Conservation (phyloP, 2,888 invertebrate genomes). For the Meteorus colon region DNA sequence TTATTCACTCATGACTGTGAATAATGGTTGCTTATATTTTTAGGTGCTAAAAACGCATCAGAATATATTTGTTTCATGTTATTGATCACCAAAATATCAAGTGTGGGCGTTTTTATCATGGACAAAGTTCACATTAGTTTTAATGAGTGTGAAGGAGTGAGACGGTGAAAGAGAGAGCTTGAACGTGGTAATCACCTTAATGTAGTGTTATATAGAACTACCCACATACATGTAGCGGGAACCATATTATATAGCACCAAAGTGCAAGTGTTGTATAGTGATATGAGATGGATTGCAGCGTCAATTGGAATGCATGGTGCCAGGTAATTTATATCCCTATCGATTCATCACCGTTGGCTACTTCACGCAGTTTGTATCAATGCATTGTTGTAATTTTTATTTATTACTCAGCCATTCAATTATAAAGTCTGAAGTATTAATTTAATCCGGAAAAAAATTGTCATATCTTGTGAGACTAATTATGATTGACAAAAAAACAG, state of each 20-base stretch:
- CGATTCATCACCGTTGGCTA: background rate
- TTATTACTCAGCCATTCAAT: too few relatives aligned
- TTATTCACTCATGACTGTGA: slow-evolving; percentile 69
- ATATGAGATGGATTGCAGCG: background rate
- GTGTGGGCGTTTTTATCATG: slow-evolving; percentile 68
- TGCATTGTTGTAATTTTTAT: too few relatives aligned
- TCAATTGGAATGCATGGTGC: slow-evolving; percentile 47
- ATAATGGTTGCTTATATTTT: slow-evolving; percentile 65
- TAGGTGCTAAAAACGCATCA: slow-evolving; percentile 44
- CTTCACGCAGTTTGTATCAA: too few relatives aligned
- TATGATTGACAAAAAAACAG: too few relatives aligned
- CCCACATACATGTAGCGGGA: background rate
- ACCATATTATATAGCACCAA: background rate
- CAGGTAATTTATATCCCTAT: slow-evolving; percentile 48
- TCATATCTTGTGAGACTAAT: too few relatives aligned
- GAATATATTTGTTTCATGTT: slow-evolving; percentile 46
- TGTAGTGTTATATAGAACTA: slow-evolving; percentile 9
- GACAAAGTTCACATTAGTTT: slow-evolving; percentile 52
- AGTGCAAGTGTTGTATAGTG: slow-evolving; percentile 6
- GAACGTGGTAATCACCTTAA: slow-evolving; percentile 1
- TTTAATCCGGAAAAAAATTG: too few relatives aligned
- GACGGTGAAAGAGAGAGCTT: background rate
- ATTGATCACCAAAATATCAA: slow-evolving; percentile 70
- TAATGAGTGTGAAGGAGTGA: slow-evolving; percentile 11
- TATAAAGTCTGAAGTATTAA: too few relatives aligned